A percentile compares a stretch with the other conserved stretches of the same genome.
Conservation (phyloP, 2,888 invertebrate genomes). For the Octodonta nipae region DNA sequence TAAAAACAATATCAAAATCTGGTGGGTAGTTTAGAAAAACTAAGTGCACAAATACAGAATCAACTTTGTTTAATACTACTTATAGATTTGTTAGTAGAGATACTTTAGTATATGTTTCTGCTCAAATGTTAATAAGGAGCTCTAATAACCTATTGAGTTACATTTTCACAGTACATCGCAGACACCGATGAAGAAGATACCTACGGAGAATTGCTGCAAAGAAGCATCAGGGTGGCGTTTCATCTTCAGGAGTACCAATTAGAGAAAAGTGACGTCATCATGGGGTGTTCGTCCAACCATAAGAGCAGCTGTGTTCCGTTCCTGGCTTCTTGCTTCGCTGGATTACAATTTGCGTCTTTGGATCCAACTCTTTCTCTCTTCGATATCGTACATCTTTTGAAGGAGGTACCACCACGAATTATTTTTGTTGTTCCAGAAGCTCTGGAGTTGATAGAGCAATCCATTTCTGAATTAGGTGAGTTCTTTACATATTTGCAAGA, state of each 20-base stretch:
- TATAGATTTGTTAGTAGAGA: too few species aligned
- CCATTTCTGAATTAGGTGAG: slow-evolving; percentile 17
- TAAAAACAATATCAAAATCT: too few species aligned
- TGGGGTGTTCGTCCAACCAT: slow-evolving; percentile 37
- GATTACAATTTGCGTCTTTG: slow-evolving; percentile 25
- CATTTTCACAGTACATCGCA: slow-evolving; percentile 21
- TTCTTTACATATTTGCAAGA: too few species aligned
- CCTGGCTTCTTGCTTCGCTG: slow-evolving; percentile 37
- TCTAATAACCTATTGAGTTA: too few species aligned
- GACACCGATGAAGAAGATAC: slow-evolving; percentile 36
- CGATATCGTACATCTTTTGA: slow-evolving; percentile 22
- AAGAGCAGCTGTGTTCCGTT: slow-evolving; percentile 36
- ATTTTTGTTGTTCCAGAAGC: slow-evolving; percentile 23
- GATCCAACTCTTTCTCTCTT: slow-evolving; percentile 21
- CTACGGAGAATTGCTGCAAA: slow-evolving; percentile 30
- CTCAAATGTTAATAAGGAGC: too few species aligned
- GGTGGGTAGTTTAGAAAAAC: too few species aligned
- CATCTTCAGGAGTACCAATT: slow-evolving; percentile 33
- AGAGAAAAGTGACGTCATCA: slow-evolving; percentile 34
- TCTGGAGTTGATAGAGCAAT: slow-evolving; percentile 18
- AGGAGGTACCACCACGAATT: slow-evolving; percentile 23
- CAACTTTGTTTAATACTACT: too few species aligned
- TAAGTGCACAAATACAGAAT: too few species aligned
- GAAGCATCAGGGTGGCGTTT: slow-evolving; percentile 36
- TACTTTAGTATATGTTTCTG: too few species aligned